Percentiles rank a stretch among this genome's conserved stretches.
Evolutionary conservation across 2,888 invertebrate species (phyloP).

Genomic region (Stenoptilia bipunctidactyla): DNA sequence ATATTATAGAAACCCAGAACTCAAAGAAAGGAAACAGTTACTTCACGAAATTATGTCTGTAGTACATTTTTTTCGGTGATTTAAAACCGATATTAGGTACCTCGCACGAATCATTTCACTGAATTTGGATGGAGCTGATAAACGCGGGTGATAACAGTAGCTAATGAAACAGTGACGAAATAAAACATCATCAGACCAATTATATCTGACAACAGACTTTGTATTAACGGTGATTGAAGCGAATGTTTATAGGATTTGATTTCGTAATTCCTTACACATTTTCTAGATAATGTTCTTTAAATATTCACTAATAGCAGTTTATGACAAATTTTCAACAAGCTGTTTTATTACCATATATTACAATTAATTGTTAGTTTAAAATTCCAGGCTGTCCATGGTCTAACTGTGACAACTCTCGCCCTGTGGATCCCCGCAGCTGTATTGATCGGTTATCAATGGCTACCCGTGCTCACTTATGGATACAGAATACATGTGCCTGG

Average conservation of each 20-base stretch:
- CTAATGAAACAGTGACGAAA: neutral
- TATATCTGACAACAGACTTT: too few species aligned
- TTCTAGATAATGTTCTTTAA: too few species aligned
- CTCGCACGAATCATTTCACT: too few species aligned
- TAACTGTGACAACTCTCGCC: constrained; percentile 47
- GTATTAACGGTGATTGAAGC: too few species aligned
- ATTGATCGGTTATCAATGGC: constrained; percentile 57
- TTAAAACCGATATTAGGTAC: too few species aligned
- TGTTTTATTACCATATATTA: too few species aligned
- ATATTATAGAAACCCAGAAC: constrained; percentile 50
- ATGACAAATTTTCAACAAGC: too few species aligned
- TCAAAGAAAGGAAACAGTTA: constrained; percentile 50
- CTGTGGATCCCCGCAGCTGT: constrained; percentile 65
- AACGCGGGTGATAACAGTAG: too few species aligned
- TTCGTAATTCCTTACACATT: too few species aligned
- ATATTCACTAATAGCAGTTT: too few species aligned
- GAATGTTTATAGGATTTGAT: too few species aligned
- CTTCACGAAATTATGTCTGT: constrained; percentile 37
- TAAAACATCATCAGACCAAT: neutral
- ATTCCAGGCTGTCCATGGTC: constrained; percentile 44
- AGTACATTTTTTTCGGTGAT: neutral
- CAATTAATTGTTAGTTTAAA: neutral
- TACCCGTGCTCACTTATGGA: constrained; percentile 44
- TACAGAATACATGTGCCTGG: constrained; percentile 58
- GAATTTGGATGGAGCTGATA: too few species aligned